Base-by-base conservation (phyloP, 2,888 invertebrate genomes). In the Caenorhabditis wallacei region DNA sequence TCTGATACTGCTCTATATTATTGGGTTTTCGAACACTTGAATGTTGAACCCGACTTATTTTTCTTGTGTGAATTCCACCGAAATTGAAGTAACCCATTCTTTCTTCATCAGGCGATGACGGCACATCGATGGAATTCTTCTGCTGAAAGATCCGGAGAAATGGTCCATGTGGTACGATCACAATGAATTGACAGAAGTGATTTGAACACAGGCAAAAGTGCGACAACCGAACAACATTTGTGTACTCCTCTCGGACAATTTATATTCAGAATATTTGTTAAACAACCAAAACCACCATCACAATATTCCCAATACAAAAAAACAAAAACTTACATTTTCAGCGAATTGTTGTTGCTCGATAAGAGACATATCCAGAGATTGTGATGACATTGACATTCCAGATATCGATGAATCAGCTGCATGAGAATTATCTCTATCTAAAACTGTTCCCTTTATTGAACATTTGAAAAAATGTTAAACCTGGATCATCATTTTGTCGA, bases 371-470 rank as follows among this genome's bases (percentile, higher is more conserved):
- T 80, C 80, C 48, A 80, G 24, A 0, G 80, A 74, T 20, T 81
- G 63, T 4, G 81, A 81, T 4, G 81, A 81, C 40, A 70, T 66
- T 13, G 75, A 81, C 69, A 70, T 75, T 11, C 75, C 81, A 37
- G 54, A 53, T 7, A 81, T 63, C 2, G 75, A 75, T 4, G 81
- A 75, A 4, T 75, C 68, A 2, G 54, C 75, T 0, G 37, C 30
- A 51, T 70, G 70, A 5, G 61, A 61, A 10, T 26, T 43, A 18
- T 79, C 75, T 18, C 35, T 56, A 35, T 75, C 78, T 69, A 18
- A 57, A 66, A 35, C 37, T 13, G 24, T 26, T 4, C 1, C 2
- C 30, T 30, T 30, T 30, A 30, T 30, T 30, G 22, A 53, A 22
- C 1, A 22, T 22, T 53, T 53, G 22, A 22, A 22, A 53, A 53